phyloP scores from a whole-genome alignment of 2,113 vertebrate species.

The Sceloporus undulatus region DNA sequence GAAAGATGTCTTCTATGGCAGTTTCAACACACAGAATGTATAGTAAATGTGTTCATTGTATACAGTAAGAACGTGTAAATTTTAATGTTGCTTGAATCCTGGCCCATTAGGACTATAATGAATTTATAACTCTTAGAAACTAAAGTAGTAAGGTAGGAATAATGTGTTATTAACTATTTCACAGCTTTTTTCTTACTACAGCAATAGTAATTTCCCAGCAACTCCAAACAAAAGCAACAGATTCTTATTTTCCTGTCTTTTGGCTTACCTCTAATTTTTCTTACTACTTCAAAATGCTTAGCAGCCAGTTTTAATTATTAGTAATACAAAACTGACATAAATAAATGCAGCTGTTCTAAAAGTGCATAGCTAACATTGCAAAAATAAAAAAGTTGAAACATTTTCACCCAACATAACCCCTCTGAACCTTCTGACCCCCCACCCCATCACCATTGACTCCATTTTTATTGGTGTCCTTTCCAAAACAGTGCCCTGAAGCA shows the following conservation, averaged over 20 bases:
- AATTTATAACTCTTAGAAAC: background rate
- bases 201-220: conserved; percentile 40
- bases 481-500: too few relatives aligned
- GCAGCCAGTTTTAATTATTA: background rate
- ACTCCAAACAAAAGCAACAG: conserved; percentile 63
- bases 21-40: background rate
- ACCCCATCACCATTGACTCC: too few relatives aligned
- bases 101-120: background rate
- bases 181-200: background rate
- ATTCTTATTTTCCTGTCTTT: conserved; percentile 53
- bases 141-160: background rate
- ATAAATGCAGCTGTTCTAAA: background rate
- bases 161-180: background rate
- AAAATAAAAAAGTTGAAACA: too few relatives aligned
- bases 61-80: background rate
- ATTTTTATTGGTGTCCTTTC: too few relatives aligned
- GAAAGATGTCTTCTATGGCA: background rate
- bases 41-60: background rate
- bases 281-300: too few relatives aligned
- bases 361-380: too few relatives aligned
- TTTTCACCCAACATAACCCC: too few relatives aligned
- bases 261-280: conserved; percentile 7
- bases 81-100: background rate
- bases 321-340: background rate
- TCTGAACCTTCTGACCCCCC: too few relatives aligned